Base-by-base conservation (phyloP, 2,888 invertebrate species). In the Plemyria rubiginata region DNA sequence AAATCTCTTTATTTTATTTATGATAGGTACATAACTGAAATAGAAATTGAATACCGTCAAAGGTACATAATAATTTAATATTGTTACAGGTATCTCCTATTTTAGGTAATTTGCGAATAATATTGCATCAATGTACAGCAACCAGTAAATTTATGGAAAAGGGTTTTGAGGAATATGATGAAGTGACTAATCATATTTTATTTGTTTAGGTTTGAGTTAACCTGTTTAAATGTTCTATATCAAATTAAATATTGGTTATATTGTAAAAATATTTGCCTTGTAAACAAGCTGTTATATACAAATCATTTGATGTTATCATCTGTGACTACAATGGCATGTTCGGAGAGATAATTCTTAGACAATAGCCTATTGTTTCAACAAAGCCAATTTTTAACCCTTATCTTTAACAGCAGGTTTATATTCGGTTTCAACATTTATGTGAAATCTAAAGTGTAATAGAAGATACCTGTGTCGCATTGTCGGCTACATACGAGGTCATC, bases 1-100 rank as follows among this genome's bases (percentile, higher is more conserved):
- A 74, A 86, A 90, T 85, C 76, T 74, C 81, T 92, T 92, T 92
- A 91, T 91, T 92, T 60, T 78, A 70, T 84, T 80, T 86, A 80
- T 80, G 82, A 80, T n/a, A n/a, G n/a, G n/a, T 75, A 78, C 73
- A 90, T 84, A 86, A 86, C 87, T 88, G 88, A 85, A 87, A 85
- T 78, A 70, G 72, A 82, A 79, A 81, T 75, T 73, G 83, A 80
- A 86, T 85, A 88, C 86, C 85, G 75, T 73, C 76, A 72, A 75
- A 76, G 83, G 82, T 76, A 78, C 73, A 79, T 69, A 75, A 73
- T 70, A 74, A 71, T 73, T 38, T 76, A 74, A 62, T 48, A 16
- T 68, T 60, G 64, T 54, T 65, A 82, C 87, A 90, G 88, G 88
- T 82, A 90, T 86, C 90, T 87, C 87, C 84, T 68, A 75, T 58